Evolutionary conservation across 1,140 invertebrate genomes (phyloP), one percentile per base, ranked within the genome.

Genomic region (Drosophila pachea): DNA sequence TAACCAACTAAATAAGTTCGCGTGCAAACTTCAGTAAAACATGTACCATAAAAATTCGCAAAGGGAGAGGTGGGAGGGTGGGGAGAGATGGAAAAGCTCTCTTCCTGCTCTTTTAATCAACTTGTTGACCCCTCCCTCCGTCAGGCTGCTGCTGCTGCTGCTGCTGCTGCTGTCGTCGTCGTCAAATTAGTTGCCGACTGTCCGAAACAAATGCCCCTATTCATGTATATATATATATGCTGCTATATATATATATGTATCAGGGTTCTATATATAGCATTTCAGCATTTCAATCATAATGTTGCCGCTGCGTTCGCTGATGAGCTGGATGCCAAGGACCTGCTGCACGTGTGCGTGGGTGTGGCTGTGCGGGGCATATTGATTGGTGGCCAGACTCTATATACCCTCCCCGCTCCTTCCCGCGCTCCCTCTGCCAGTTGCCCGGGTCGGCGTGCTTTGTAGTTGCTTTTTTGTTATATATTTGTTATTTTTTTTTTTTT

Each of bases 101-200:
- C 12, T 11, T 8, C 14, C 12, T 11, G 8, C 11, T 52, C 55
- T 66, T 68, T 63, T 82, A 74, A 74, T 78, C 78, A 78, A 82
- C 83, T 82, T 83, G 50, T 62, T 75, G 75, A 75, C 75, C 68
- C 42, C 31, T 7, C 35, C n/a, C 35, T 50, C 9, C 11, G n/a
- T 7, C 35, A 16, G 31, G 47, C 11, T 29, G 2, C 40, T 33
- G 55, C 43, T 8, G 52, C 43, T 38, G 38, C 32, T 14, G 60
- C 54, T 49, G 40, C 48, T 42, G 40, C 38, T 42, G 40, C 6
- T 43, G 40, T 66, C 53, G 65, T 65, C 7, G 75, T 54, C 61
- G 77, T 78, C 76, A 83, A 83, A 83, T 83, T 83, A 84, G 79
- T 84, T 83, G 79, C 79, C 79, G 84, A 83, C 79, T 84, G 79